Evolutionary conservation across 2,888 invertebrate species (phyloP).

Genomic region (Yponomeuta plumbellus): DNA sequence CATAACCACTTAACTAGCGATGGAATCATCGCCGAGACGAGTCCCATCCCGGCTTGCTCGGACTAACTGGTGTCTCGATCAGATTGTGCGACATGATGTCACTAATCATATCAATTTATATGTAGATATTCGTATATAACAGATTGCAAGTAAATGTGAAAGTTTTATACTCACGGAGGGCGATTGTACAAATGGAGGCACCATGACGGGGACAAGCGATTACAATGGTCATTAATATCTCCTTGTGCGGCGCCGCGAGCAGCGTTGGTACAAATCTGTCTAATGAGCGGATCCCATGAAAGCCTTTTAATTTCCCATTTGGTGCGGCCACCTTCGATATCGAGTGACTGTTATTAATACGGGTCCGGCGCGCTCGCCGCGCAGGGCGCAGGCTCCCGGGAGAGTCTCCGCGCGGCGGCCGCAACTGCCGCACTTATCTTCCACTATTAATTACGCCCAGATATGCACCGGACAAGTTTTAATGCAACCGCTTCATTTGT

Average conservation of each 20-base stretch:
- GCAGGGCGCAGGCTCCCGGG: slow-evolving; percentile 40
- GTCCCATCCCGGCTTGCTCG: neutral
- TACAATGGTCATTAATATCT: slow-evolving; percentile 65
- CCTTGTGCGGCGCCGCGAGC: slow-evolving; percentile 60
- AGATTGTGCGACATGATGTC: neutral
- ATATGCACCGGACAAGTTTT: slow-evolving; percentile 72
- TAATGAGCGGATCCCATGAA: slow-evolving; percentile 71
- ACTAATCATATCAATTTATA: neutral
- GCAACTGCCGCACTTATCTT: slow-evolving; percentile 61
- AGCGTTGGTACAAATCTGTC: slow-evolving; percentile 62
- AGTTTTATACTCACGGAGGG: slow-evolving; percentile 34
- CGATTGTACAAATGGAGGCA: slow-evolving; percentile 48
- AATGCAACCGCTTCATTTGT: slow-evolving; percentile 76
- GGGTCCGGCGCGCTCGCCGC: slow-evolving; percentile 42
- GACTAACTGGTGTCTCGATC: neutral
- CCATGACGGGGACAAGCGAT: slow-evolving; percentile 52
- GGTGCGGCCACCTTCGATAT: slow-evolving; percentile 65
- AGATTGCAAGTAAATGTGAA: slow-evolving; percentile 28
- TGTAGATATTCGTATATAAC: neutral
- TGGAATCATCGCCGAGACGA: slow-evolving; percentile 2
- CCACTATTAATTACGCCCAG: slow-evolving; percentile 71
- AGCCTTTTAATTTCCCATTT: slow-evolving; percentile 76
- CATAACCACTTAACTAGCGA: slow-evolving; percentile 40
- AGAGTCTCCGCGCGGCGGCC: slow-evolving; percentile 30
- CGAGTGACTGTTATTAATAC: slow-evolving; percentile 70